A percentile compares a stretch with the other conserved stretches of the same genome.
Evolutionary conservation across 35 echinoderm and acorn worm species (phyloP).

Genomic region (Diadema setosum): DNA sequence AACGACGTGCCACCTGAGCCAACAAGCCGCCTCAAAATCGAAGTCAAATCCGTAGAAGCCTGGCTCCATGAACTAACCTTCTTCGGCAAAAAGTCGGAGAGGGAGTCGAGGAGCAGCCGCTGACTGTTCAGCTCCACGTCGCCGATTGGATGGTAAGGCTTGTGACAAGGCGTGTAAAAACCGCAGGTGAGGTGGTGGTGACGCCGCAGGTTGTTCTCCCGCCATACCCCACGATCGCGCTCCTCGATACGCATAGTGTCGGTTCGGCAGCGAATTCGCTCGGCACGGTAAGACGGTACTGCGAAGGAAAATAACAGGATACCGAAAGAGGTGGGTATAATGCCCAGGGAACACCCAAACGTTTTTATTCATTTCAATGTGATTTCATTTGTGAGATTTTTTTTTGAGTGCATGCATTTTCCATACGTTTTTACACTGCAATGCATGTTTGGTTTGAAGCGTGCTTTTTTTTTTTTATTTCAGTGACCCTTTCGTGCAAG

Average conservation of each 20-base stretch:
- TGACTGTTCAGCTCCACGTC: slow-evolving; percentile 66
- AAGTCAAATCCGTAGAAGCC: too few species aligned
- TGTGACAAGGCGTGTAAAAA: slow-evolving; percentile 80
- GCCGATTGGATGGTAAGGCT: slow-evolving; percentile 75
- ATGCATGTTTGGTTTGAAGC: too few species aligned
- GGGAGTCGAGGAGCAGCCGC: slow-evolving; percentile 67
- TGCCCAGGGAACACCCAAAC: too few species aligned
- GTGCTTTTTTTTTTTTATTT: too few species aligned
- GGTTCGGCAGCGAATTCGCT: slow-evolving; percentile 32
- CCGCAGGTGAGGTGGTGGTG: slow-evolving; percentile 61
- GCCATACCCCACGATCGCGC: slow-evolving; percentile 35
- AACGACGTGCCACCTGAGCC: too few species aligned
- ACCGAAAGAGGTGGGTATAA: too few species aligned
- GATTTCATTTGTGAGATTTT: too few species aligned
- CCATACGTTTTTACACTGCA: too few species aligned
- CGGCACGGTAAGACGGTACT: slow-evolving; percentile 54
- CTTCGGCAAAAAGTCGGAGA: slow-evolving; percentile 44
- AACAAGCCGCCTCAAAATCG: too few species aligned
- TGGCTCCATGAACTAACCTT: slow-evolving; percentile 74
- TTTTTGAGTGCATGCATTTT: too few species aligned
- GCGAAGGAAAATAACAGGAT: not conserved
- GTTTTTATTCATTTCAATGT: too few species aligned
- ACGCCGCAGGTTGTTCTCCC: slow-evolving; percentile 41
- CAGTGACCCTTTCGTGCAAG: too few species aligned
- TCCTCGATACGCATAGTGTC: slow-evolving; percentile 18